A percentile compares a stretch with the other conserved stretches of the same genome.
These are phyloP conservation scores for Rhombomys opimus DNA, from an alignment of 2,113 vertebrate species.

Conservation along the genomic window DNA sequence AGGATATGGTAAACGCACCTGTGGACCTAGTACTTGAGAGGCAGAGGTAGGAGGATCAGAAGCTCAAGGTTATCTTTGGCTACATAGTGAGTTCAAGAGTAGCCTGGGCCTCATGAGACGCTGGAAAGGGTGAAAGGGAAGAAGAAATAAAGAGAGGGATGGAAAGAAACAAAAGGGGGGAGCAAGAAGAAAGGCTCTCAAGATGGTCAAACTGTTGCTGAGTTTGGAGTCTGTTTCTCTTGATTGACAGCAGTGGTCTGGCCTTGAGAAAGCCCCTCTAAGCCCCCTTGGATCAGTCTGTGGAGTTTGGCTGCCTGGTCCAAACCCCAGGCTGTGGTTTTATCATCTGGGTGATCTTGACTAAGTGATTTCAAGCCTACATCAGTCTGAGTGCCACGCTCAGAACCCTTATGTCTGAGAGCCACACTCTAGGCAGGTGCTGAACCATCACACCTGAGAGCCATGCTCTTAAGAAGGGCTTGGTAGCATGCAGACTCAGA, in stretches of 20 bases:
- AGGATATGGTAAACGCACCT: not conserved
- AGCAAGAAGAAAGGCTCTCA: not conserved
- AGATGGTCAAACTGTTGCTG: not conserved
- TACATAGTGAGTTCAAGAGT: not conserved
- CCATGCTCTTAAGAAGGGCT: not conserved
- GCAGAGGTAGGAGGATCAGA: not conserved
- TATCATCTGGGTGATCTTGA: not conserved
- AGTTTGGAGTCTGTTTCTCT: not conserved
- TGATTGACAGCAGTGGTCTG: not conserved
- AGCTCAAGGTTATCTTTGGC: not conserved
- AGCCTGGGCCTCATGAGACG: not conserved
- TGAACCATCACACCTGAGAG: not conserved
- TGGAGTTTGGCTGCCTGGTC: not conserved
- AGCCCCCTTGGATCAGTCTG: not conserved
- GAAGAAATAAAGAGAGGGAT: not conserved
- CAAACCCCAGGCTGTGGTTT: not conserved
- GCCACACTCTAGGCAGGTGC: not conserved
- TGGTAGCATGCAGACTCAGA: not conserved
- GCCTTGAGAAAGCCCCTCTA: not conserved
- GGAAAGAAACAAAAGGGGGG: not conserved
- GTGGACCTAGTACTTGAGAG: not conserved
- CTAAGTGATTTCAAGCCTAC: not conserved
- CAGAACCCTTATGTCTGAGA: no score
- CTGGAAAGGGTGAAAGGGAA: not conserved
- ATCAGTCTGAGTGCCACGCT: no score